phyloP scores from a whole-genome alignment of 2,888 invertebrate species.

The Eupithecia subumbrata region DNA sequence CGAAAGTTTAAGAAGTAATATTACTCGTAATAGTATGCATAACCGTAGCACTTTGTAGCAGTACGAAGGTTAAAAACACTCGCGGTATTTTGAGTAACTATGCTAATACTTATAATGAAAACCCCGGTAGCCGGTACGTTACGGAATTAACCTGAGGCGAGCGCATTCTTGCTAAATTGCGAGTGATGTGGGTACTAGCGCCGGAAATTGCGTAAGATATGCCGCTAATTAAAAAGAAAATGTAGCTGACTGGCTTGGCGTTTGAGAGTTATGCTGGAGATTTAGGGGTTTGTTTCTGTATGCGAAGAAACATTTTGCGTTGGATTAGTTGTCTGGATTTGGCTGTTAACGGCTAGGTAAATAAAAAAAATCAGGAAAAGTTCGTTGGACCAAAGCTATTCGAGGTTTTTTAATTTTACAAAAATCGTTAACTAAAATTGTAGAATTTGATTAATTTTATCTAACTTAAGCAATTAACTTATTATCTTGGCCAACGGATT shows the following conservation, averaged over 20 bases:
- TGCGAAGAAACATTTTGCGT: not conserved
- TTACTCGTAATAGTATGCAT: not conserved
- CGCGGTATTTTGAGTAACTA: not conserved
- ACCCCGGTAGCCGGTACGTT: not conserved
- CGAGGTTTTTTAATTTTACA: not conserved
- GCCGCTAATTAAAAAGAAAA: slow-evolving; percentile 27
- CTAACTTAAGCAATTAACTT: too few species aligned
- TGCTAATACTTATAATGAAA: slow-evolving; percentile 6
- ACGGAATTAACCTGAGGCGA: slow-evolving; percentile 17
- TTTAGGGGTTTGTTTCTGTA: not conserved
- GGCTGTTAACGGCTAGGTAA: not conserved
- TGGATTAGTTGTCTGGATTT: not conserved
- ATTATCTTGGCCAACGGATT: too few species aligned
- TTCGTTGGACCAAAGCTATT: not conserved
- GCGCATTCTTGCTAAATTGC: slow-evolving; percentile 19
- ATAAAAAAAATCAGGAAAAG: not conserved
- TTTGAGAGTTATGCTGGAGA: not conserved
- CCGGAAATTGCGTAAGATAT: slow-evolving; percentile 17
- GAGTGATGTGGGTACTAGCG: not conserved
- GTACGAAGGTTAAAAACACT: not conserved
- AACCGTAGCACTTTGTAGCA: not conserved
- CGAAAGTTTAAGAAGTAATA: too few species aligned
- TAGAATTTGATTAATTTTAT: too few species aligned
- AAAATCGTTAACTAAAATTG: not conserved
- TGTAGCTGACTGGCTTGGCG: slow-evolving; percentile 8